Evolutionary conservation across 2,113 vertebrate genomes (phyloP).

Genomic region (Cavia porcellus): DNA sequence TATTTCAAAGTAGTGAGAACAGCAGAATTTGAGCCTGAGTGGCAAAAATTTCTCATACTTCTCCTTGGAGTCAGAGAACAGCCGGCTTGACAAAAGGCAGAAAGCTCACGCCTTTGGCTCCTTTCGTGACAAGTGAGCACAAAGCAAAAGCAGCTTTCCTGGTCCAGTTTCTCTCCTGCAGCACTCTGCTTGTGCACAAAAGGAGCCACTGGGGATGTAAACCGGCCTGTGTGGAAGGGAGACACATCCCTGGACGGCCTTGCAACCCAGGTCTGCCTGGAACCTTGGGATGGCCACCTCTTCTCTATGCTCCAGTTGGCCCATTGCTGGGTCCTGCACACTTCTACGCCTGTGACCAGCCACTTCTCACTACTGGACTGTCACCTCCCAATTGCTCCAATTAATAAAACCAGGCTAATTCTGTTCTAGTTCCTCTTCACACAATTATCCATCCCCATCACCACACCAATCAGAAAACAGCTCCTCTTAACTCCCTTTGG

Average conservation of each 20-base stretch:
- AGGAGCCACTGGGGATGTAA: not conserved
- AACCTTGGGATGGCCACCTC: not conserved
- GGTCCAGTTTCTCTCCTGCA: not conserved
- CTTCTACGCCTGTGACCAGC: not conserved
- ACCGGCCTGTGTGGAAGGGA: not conserved
- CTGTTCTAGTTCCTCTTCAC: not conserved
- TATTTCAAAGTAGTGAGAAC: slow-evolving; percentile 20
- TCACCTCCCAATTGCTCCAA: not conserved
- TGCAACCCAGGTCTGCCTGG: not conserved
- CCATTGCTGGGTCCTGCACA: not conserved
- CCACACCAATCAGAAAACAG: not conserved
- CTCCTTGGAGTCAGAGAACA: slow-evolving; percentile 62
- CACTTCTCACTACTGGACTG: not conserved
- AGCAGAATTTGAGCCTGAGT: slow-evolving; percentile 31
- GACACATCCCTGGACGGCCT: fast-evolving
- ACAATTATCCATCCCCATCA: not conserved
- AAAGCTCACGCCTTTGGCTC: not conserved
- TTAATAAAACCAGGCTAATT: not conserved
- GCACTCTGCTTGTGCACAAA: not conserved
- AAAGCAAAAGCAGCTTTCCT: not conserved
- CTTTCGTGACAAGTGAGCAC: not conserved
- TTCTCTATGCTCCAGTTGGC: not conserved
- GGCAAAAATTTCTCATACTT: slow-evolving; percentile 51
- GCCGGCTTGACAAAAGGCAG: slow-evolving; percentile 51
- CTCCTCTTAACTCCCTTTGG: not conserved